Evolutionary conservation across 2,888 invertebrate species (phyloP).

Genomic region (Sarcophaga subvicina): DNA sequence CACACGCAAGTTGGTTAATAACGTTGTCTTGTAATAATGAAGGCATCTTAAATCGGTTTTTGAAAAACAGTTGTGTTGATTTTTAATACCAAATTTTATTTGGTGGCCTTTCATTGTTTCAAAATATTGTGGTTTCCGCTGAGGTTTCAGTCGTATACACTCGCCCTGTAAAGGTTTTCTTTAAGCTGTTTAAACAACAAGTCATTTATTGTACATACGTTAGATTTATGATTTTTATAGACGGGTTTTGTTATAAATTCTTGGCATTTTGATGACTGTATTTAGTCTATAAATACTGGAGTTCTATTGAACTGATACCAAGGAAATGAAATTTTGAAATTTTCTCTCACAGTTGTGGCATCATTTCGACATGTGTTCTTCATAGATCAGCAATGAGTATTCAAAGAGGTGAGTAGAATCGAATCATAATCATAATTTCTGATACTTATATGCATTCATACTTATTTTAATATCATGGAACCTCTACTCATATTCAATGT

Average conservation of each 20-base stretch:
- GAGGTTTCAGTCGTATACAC: constrained; percentile 39
- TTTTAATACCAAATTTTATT: constrained; percentile 30
- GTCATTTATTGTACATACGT: not conserved
- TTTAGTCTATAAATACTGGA: not conserved
- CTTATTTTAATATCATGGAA: too few relatives aligned
- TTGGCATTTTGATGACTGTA: not conserved
- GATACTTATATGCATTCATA: too few relatives aligned
- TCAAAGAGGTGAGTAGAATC: too few relatives aligned
- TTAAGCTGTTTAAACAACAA: not conserved
- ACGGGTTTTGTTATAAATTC: not conserved
- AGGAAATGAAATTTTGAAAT: too few relatives aligned
- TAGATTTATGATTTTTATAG: too few relatives aligned
- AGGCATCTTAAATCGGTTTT: constrained; percentile 3
- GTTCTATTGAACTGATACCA: too few relatives aligned
- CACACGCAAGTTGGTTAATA: constrained; percentile 26
- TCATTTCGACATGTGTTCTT: too few relatives aligned
- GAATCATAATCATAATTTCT: too few relatives aligned
- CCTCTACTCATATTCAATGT: too few relatives aligned
- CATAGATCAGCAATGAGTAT: too few relatives aligned
- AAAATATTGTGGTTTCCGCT: constrained; percentile 69
- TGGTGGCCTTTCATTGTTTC: constrained; percentile 58
- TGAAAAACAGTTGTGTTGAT: not conserved
- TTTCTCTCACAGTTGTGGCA: too few relatives aligned
- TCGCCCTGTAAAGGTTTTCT: not conserved
- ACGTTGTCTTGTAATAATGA: not conserved